Percentiles rank a stretch among this genome's conserved stretches.
Evolutionary conservation across 92 coral and sea anemone species (phyloP).

Genomic region (Bergia puertoricense): DNA sequence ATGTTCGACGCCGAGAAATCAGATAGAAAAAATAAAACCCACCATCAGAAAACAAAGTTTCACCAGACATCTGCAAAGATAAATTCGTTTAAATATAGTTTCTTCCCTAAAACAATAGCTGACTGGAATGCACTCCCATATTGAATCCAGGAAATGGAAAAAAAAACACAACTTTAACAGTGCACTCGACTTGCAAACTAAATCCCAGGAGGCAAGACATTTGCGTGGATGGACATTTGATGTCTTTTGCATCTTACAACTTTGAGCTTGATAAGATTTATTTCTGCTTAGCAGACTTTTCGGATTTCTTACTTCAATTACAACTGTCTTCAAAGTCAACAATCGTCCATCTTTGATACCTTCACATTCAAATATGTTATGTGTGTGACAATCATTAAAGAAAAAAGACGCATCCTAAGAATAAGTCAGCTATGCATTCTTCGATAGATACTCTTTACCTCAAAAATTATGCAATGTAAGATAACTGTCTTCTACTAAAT

Average conservation of each 20-base stretch:
- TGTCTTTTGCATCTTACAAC: slow-evolving; percentile 14
- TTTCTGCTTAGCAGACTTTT: no score
- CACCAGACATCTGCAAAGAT: slow-evolving; percentile 14
- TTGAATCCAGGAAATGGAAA: slow-evolving; percentile 15
- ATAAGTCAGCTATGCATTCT: no score
- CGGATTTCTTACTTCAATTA: no score
- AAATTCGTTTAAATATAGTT: slow-evolving; percentile 2
- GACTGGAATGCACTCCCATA: slow-evolving; percentile 16
- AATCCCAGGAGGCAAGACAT: neutral
- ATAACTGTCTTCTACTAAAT: no score
- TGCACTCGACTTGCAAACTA: neutral
- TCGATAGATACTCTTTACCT: no score
- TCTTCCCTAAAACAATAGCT: slow-evolving; percentile 17
- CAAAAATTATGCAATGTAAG: no score
- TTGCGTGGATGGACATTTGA: slow-evolving; percentile 3
- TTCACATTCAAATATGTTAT: no score
- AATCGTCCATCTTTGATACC: no score
- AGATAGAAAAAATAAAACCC: neutral
- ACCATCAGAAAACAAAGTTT: slow-evolving; percentile 12
- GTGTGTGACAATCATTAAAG: no score
- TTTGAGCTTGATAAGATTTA: neutral
- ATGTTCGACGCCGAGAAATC: slow-evolving; percentile 9
- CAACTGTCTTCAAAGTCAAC: no score
- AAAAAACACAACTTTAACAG: neutral
- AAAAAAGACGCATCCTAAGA: no score